A percentile compares a stretch with the other conserved stretches of the same genome.
phyloP scores from a whole-genome alignment of 2,888 invertebrate genomes.

The Apomyelois bistriatella region DNA sequence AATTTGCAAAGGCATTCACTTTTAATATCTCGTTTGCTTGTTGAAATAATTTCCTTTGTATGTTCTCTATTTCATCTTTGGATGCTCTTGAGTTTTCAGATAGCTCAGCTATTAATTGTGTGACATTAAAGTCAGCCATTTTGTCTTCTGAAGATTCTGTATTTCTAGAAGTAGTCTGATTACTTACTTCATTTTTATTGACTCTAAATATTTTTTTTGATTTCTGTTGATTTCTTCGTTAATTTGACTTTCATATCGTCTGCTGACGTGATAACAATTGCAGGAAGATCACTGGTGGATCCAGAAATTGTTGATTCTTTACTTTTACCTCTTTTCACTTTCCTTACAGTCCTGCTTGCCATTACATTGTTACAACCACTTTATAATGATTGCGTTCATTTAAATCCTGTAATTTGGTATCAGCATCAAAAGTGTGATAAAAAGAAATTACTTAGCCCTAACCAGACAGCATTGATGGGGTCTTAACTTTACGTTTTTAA shows the following conservation, averaged over 20 bases:
- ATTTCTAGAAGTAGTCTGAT: conserved; percentile 27
- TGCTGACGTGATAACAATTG: conserved; percentile 61
- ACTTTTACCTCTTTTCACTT: conserved; percentile 84
- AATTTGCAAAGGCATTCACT: conserved; percentile 66
- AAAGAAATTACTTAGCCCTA: conserved; percentile 6
- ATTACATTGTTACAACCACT: conserved; percentile 78
- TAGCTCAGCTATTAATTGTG: conserved; percentile 65
- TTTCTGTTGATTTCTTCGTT: conserved; percentile 32
- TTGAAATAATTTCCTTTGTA: conserved; percentile 63
- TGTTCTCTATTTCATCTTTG: conserved; percentile 66
- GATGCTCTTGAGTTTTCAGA: conserved; percentile 69
- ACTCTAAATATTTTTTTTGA: conserved; percentile 35
- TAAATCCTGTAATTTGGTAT: conserved; percentile 30
- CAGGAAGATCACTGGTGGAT: conserved; percentile 39
- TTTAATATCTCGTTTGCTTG: conserved; percentile 74
- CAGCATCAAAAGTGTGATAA: conserved; percentile 13
- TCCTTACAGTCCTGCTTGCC: conserved; percentile 85
- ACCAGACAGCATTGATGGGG: neutral
- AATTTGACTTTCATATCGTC: conserved; percentile 67
- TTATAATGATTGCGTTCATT: conserved; percentile 51
- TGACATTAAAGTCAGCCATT: conserved; percentile 65
- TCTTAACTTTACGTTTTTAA: neutral
- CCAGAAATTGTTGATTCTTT: conserved; percentile 43
- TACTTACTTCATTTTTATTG: conserved; percentile 24
- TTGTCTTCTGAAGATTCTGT: conserved; percentile 24